Conservation (phyloP, 2,888 invertebrate genomes). For the Blastobasis adustella region DNA sequence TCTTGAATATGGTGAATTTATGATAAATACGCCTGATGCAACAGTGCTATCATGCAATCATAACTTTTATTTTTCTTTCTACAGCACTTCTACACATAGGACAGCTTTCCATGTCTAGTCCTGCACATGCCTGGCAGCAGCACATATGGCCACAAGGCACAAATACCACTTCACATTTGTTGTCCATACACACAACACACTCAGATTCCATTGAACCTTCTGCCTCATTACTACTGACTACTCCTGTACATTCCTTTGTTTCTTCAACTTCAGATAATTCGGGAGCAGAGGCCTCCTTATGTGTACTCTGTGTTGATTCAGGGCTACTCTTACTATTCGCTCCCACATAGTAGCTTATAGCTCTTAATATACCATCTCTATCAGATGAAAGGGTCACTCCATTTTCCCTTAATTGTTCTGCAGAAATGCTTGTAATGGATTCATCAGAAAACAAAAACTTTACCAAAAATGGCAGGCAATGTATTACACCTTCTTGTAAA, state of each 20-base stretch:
- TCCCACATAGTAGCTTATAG: slow-evolving; percentile 76
- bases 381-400: slow-evolving; percentile 75
- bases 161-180: slow-evolving; percentile 81
- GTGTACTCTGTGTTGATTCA: slow-evolving; percentile 19
- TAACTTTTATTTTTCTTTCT: slow-evolving; percentile 80
- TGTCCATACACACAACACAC: slow-evolving; percentile 90
- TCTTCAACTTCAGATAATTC: slow-evolving; percentile 24
- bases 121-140: slow-evolving; percentile 82
- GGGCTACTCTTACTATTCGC: slow-evolving; percentile 40
- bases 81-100: slow-evolving; percentile 86
- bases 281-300: slow-evolving; percentile 39
- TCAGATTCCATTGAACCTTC: slow-evolving; percentile 70
- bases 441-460: slow-evolving; percentile 72
- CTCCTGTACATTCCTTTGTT: slow-evolving; percentile 38
- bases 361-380: slow-evolving; percentile 76
- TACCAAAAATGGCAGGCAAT: slow-evolving; percentile 84
- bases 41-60: slow-evolving; percentile 57
- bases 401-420: slow-evolving; percentile 72
- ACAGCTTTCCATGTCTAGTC: slow-evolving; percentile 76
- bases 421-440: slow-evolving; percentile 66
- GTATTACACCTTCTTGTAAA: slow-evolving; percentile 81
- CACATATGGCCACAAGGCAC: slow-evolving; percentile 93
- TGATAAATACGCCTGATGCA: too few species aligned
- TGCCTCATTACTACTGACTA: slow-evolving; percentile 38
- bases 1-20: too few species aligned